Evolutionary conservation across 1,140 invertebrate genomes (phyloP).

Genomic region (Dendrolimus kikuchii): DNA sequence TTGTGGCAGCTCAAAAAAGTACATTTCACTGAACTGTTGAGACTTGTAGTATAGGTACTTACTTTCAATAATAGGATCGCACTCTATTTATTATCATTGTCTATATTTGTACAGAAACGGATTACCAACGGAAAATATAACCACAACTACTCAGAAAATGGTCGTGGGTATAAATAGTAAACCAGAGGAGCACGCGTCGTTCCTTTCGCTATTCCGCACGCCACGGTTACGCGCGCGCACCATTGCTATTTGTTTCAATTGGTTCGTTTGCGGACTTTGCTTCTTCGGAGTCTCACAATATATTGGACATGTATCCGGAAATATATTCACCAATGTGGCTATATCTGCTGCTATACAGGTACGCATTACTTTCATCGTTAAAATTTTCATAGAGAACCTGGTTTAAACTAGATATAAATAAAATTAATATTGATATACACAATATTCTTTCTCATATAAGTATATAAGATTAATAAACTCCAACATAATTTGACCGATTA

Average conservation of each 20-base stretch:
- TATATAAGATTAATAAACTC: too few species aligned
- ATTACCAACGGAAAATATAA: conserved; percentile 71
- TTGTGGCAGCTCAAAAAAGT: too few species aligned
- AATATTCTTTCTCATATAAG: too few species aligned
- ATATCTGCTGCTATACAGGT: conserved; percentile 78
- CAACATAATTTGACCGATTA: too few species aligned
- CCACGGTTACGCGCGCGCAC: conserved; percentile 83
- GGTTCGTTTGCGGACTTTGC: conserved; percentile 82
- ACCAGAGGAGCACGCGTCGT: conserved; percentile 64
- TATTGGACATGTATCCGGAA: conserved; percentile 79
- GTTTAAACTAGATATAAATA: too few species aligned
- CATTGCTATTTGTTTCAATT: conserved; percentile 79
- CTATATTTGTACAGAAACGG: conserved; percentile 59
- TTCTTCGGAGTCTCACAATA: conserved; percentile 85
- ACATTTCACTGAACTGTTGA: too few species aligned
- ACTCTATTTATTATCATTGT: too few species aligned
- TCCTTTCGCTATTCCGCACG: conserved; percentile 81
- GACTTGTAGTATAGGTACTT: too few species aligned
- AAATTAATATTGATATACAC: too few species aligned
- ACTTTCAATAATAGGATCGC: too few species aligned
- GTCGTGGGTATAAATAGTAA: conserved; percentile 29
- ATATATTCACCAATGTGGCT: conserved; percentile 83
- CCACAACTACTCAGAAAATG: conserved; percentile 54
- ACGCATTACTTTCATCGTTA: conserved; percentile 2
- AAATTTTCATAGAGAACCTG: too few species aligned